phyloP scores from a whole-genome alignment of 2,888 invertebrate genomes.

The Taphrorychus bicolor region DNA sequence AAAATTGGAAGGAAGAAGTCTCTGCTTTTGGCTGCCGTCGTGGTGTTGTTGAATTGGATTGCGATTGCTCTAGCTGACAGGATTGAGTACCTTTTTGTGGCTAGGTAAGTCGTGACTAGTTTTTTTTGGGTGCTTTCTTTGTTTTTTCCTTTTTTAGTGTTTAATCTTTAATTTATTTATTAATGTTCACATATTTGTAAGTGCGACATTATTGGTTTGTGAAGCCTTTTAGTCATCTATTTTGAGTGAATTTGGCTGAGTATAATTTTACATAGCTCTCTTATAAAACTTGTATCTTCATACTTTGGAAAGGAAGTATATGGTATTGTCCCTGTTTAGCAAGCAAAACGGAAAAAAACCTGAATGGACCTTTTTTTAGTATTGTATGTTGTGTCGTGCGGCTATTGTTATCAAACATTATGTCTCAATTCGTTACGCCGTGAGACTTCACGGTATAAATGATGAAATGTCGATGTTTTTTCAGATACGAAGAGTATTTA shows the following conservation, averaged over 20 bases:
- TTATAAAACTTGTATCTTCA: too few species aligned
- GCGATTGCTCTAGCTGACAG: constrained; percentile 52
- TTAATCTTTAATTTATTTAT: too few species aligned
- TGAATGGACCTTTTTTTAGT: neutral
- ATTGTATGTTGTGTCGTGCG: neutral
- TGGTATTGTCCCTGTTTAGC: too few species aligned
- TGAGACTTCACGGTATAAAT: neutral
- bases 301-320: too few species aligned
- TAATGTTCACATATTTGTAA: too few species aligned
- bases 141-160: too few species aligned
- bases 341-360: neutral
- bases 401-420: neutral
- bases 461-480: neutral
- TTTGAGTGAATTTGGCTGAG: too few species aligned
- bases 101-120: constrained; percentile 47
- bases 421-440: neutral
- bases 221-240: too few species aligned
- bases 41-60: constrained; percentile 55
- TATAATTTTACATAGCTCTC: too few species aligned
- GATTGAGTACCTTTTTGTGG: constrained; percentile 53
- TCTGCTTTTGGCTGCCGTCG: constrained; percentile 53
- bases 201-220: too few species aligned
- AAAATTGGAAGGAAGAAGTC: constrained; percentile 55
- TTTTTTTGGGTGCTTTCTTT: too few species aligned
- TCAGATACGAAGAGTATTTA: too few species aligned